phyloP scores from a whole-genome alignment of 2,888 invertebrate genomes.

The Phytoseiulus persimilis region DNA sequence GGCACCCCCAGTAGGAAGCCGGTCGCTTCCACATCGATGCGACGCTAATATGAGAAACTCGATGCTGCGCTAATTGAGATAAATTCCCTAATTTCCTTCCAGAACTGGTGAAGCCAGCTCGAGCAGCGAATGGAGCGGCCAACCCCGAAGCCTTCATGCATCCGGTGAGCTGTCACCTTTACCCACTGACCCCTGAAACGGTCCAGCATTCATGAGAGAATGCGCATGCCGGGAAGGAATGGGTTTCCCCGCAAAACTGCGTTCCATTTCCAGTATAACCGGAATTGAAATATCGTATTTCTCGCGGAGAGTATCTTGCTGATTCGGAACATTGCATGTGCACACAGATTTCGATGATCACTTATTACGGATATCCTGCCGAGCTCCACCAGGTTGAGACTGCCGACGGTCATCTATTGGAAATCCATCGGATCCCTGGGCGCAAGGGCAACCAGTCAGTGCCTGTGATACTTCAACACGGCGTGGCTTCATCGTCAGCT shows the following conservation, averaged over 20 bases:
- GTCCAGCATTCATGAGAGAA: background rate
- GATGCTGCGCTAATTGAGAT: background rate
- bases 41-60: background rate
- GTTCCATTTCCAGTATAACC: too few species aligned
- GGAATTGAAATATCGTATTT: background rate
- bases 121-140: background rate
- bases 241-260: too few species aligned
- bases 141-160: conserved; percentile 34
- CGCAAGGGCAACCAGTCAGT: conserved; percentile 42
- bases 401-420: conserved; percentile 48
- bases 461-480: conserved; percentile 7
- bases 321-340: background rate
- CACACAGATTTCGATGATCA: conserved; percentile 44
- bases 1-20: too few species aligned
- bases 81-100: background rate
- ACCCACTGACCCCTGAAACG: background rate
- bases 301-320: background rate
- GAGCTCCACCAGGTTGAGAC: conserved; percentile 47
- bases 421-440: conserved; percentile 48
- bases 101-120: background rate
- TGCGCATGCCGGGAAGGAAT: background rate
- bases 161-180: background rate
- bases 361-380: conserved; percentile 48
- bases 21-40: too few species aligned
- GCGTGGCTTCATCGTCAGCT: background rate